Conservation (phyloP, 2,113 vertebrate species). For the Corythornis vintsioides region DNA sequence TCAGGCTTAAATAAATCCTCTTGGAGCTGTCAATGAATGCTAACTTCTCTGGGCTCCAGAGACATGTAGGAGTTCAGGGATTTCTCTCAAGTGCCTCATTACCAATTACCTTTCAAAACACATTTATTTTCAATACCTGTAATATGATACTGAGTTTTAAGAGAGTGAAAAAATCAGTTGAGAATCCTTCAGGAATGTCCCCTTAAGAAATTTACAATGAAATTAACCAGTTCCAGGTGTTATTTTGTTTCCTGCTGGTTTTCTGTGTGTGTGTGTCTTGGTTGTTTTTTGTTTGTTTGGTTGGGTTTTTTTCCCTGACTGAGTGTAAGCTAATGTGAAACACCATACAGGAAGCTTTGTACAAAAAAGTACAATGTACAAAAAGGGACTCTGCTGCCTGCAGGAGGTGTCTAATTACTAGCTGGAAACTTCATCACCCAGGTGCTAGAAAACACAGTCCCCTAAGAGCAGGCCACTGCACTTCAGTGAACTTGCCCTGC, state of each 20-base stretch:
- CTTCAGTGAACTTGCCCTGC: slow-evolving; percentile 15
- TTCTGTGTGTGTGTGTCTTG: no score
- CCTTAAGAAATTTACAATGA: slow-evolving; percentile 47
- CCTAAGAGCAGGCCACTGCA: slow-evolving; percentile 27
- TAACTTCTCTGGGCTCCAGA: slow-evolving; percentile 47
- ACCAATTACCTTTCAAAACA: slow-evolving; percentile 44
- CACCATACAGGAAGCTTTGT: background rate
- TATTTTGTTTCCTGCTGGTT: no score
- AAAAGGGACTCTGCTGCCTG: slow-evolving; percentile 24
- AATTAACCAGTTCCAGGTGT: background rate
- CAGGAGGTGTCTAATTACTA: slow-evolving; percentile 47
- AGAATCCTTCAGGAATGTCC: slow-evolving; percentile 13
- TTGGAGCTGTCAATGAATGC: slow-evolving; percentile 62
- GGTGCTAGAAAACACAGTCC: slow-evolving; percentile 48
- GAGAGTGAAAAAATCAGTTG: background rate
- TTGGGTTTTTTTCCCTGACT: background rate
- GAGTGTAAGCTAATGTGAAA: slow-evolving; percentile 13
- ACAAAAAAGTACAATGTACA: background rate
- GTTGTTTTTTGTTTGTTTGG: background rate
- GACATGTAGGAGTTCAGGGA: background rate
- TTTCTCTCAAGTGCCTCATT: slow-evolving; percentile 56
- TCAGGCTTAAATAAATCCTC: slow-evolving; percentile 73
- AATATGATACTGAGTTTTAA: slow-evolving; percentile 54
- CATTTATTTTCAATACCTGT: slow-evolving; percentile 61
- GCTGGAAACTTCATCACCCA: slow-evolving; percentile 60